Evolutionary conservation across 2,888 invertebrate species (phyloP).

Genomic region (Copidosoma aretas): DNA sequence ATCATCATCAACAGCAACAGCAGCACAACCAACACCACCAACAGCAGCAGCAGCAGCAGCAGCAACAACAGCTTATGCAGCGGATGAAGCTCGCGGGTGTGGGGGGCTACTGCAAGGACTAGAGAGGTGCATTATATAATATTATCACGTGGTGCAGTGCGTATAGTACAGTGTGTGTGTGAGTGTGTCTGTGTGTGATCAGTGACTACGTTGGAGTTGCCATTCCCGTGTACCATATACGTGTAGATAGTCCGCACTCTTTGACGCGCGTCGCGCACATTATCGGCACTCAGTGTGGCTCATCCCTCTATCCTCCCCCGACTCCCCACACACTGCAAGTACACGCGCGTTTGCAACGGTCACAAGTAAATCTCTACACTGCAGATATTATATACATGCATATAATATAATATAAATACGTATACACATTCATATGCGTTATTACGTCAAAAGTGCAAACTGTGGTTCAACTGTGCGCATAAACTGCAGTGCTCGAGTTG

Average conservation of each 20-base stretch:
- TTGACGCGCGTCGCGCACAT: constrained; percentile 52
- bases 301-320: too few relatives aligned
- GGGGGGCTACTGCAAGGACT: too few relatives aligned
- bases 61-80: not conserved
- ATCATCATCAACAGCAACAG: not conserved
- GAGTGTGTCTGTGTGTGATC: too few relatives aligned
- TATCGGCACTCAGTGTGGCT: too few relatives aligned
- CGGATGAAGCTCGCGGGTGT: constrained; percentile 22
- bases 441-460: constrained; percentile 41
- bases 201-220: not conserved
- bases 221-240: constrained; percentile 56
- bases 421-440: too few relatives aligned
- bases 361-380: not conserved
- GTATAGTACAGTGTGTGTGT: not conserved
- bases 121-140: not conserved
- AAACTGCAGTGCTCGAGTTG: not conserved
- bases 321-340: too few relatives aligned
- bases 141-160: too few relatives aligned
- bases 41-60: not conserved
- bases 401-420: not conserved
- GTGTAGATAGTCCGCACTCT: constrained; percentile 60
- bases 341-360: constrained; percentile 45
- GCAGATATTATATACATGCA: not conserved
- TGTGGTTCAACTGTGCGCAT: not conserved
- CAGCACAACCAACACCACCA: not conserved